These are phyloP conservation scores for Amorpha juglandis DNA, from an alignment of 2,888 invertebrate genomes.

Conservation along the genomic window DNA sequence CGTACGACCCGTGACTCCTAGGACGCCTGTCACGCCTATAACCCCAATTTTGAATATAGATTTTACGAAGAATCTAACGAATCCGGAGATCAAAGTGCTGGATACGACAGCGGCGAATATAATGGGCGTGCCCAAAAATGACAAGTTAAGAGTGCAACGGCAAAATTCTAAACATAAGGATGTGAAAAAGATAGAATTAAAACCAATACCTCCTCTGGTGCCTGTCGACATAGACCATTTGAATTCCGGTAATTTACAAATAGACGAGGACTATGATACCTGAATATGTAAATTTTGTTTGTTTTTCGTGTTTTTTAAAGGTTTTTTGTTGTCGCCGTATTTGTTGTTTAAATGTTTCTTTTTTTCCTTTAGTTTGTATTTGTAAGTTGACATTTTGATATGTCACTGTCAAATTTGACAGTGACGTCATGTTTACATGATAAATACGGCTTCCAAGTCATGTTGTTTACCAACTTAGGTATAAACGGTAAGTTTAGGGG, in stretches of 20 bases:
- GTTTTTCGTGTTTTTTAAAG: constrained; percentile 46
- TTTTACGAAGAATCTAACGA: constrained; percentile 66
- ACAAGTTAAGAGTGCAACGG: constrained; percentile 51
- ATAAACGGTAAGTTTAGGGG: constrained; percentile 34
- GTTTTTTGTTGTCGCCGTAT: constrained; percentile 42
- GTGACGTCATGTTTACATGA: constrained; percentile 41
- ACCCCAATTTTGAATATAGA: constrained; percentile 76
- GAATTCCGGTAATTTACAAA: constrained; percentile 74
- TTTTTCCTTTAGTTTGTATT: constrained; percentile 4
- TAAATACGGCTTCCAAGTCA: constrained; percentile 53
- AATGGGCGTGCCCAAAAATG: constrained; percentile 52
- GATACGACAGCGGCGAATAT: constrained; percentile 56
- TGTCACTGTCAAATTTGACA: constrained; percentile 4
- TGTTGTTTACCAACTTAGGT: constrained; percentile 67
- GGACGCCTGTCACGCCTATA: constrained; percentile 48
- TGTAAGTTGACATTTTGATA: background rate
- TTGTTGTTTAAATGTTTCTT: constrained; percentile 44
- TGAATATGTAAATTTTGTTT: constrained; percentile 66
- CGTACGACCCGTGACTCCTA: constrained; percentile 35
- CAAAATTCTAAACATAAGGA: constrained; percentile 69
- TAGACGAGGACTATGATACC: constrained; percentile 83
- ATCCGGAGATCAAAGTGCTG: constrained; percentile 74
- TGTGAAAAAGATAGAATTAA: constrained; percentile 57
- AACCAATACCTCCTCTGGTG: constrained; percentile 43
- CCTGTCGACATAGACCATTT: constrained; percentile 67